Percentiles rank a stretch among this genome's conserved stretches.
Conservation (phyloP, 2,797 vertebrate genomes). For the Parambassis ranga region DNA sequence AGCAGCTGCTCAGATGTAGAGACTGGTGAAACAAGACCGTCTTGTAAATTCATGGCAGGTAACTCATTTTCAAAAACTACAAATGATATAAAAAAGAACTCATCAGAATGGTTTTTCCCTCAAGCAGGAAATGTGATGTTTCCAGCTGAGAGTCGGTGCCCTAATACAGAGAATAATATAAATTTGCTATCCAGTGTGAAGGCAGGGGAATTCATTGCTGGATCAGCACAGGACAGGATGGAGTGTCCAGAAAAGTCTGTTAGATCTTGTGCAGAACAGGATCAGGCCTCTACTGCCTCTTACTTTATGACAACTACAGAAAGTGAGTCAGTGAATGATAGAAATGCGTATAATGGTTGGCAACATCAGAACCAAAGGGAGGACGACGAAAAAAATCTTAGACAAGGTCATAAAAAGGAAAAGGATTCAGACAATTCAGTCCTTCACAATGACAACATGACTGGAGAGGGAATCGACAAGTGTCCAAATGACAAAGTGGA, state of each 20-base stretch:
- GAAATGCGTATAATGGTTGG: not conserved
- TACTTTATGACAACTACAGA: not conserved
- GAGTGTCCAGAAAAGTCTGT: not conserved
- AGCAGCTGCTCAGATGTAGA: slow-evolving; percentile 77
- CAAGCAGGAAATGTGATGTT: slow-evolving; percentile 23
- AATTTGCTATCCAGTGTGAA: slow-evolving; percentile 18
- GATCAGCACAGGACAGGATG: slow-evolving; percentile 8
- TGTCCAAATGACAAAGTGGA: not conserved
- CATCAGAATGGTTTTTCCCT: slow-evolving; percentile 50
- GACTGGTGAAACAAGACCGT: slow-evolving; percentile 49
- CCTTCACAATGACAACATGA: slow-evolving; percentile 17
- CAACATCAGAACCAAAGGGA: slow-evolving; percentile 11
- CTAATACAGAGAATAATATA: slow-evolving; percentile 16
- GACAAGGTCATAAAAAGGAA: too few relatives aligned
- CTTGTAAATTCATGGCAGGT: slow-evolving; percentile 61
- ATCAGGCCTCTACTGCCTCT: not conserved
- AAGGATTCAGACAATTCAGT: not conserved
- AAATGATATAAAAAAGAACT: slow-evolving; percentile 32
- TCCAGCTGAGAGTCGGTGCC: slow-evolving; percentile 15
- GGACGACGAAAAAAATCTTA: not conserved
- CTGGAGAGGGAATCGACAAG: not conserved
- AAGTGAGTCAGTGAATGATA: slow-evolving; percentile 1
- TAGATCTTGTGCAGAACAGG: not conserved
- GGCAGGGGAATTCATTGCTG: slow-evolving; percentile 4
- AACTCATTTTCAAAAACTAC: slow-evolving; percentile 36